phyloP scores from a whole-genome alignment of 2,888 invertebrate species.

The Cordilura impudica region DNA sequence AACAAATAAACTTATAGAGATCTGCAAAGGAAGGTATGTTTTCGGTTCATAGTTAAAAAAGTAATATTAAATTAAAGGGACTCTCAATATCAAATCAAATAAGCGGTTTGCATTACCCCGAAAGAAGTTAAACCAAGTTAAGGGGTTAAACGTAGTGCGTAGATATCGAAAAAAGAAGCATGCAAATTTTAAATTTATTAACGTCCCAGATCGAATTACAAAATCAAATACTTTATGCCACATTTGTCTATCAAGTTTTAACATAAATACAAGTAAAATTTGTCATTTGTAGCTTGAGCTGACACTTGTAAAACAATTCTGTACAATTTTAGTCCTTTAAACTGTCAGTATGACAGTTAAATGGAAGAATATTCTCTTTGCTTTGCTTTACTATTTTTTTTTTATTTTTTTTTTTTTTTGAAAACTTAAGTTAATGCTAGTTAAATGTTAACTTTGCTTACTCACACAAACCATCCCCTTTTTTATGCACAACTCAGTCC shows the following conservation, averaged over 20 bases:
- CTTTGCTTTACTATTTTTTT: neutral
- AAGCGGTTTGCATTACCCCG: too few relatives aligned
- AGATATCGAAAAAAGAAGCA: too few relatives aligned
- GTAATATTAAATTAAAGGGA: too few relatives aligned
- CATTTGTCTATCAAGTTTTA: neutral
- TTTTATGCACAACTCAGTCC: slow-evolving; percentile 14
- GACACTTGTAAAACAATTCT: slow-evolving; percentile 39
- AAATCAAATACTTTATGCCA: neutral
- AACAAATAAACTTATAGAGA: too few relatives aligned
- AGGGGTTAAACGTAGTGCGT: too few relatives aligned
- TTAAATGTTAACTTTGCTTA: slow-evolving; percentile 41
- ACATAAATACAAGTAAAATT: neutral
- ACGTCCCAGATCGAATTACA: too few relatives aligned
- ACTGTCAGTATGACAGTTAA: slow-evolving; percentile 47
- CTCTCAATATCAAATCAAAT: too few relatives aligned
- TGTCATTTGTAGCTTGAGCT: slow-evolving; percentile 19
- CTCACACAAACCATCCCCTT: slow-evolving; percentile 3
- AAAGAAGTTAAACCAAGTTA: too few relatives aligned
- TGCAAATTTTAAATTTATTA: too few relatives aligned
- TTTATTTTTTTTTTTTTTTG: too few relatives aligned
- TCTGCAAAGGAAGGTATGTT: too few relatives aligned
- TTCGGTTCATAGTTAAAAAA: too few relatives aligned
- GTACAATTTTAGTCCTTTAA: slow-evolving; percentile 36
- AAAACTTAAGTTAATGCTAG: slow-evolving; percentile 30
- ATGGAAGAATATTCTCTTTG: slow-evolving; percentile 24